A percentile compares a stretch with the other conserved stretches of the same genome.
Evolutionary conservation across 2,888 invertebrate genomes (phyloP).

Genomic region (Xestia sexstrigata): DNA sequence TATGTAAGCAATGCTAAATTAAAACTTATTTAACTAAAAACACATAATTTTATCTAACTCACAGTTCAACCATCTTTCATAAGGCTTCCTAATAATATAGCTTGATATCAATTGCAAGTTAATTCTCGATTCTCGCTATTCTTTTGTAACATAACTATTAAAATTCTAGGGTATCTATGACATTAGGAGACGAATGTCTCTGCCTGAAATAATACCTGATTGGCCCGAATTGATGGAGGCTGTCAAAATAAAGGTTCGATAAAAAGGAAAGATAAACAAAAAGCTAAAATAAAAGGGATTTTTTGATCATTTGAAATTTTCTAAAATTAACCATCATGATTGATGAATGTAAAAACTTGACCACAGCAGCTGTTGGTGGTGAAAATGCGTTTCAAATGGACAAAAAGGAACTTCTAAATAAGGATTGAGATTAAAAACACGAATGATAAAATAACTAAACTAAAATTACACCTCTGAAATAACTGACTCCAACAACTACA

Average conservation of each 20-base stretch:
- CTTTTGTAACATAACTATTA: slow-evolving; percentile 81
- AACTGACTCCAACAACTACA: slow-evolving; percentile 71
- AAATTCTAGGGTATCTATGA: slow-evolving; percentile 93
- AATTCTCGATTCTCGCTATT: slow-evolving; percentile 63
- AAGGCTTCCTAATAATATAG: slow-evolving; percentile 71
- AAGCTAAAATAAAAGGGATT: slow-evolving; percentile 72
- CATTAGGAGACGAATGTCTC: slow-evolving; percentile 92
- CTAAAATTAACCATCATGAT: neutral
- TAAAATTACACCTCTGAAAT: slow-evolving; percentile 76
- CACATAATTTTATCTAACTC: slow-evolving; percentile 27
- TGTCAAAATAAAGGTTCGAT: slow-evolving; percentile 93
- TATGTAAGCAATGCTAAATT: slow-evolving; percentile 56
- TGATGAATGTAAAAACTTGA: neutral
- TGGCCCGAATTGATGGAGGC: slow-evolving; percentile 94
- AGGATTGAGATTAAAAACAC: slow-evolving; percentile 81
- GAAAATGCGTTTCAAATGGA: slow-evolving; percentile 72
- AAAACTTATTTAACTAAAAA: slow-evolving; percentile 24
- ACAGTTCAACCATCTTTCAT: slow-evolving; percentile 58
- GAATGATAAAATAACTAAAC: slow-evolving; percentile 82
- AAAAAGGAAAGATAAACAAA: slow-evolving; percentile 83
- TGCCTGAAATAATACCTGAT: slow-evolving; percentile 94
- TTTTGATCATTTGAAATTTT: slow-evolving; percentile 77
- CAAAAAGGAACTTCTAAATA: slow-evolving; percentile 82
- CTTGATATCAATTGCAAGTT: slow-evolving; percentile 66
- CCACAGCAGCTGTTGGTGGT: neutral